Base-by-base conservation (phyloP, 2,888 invertebrate species). In the Deroplatys truncata region DNA sequence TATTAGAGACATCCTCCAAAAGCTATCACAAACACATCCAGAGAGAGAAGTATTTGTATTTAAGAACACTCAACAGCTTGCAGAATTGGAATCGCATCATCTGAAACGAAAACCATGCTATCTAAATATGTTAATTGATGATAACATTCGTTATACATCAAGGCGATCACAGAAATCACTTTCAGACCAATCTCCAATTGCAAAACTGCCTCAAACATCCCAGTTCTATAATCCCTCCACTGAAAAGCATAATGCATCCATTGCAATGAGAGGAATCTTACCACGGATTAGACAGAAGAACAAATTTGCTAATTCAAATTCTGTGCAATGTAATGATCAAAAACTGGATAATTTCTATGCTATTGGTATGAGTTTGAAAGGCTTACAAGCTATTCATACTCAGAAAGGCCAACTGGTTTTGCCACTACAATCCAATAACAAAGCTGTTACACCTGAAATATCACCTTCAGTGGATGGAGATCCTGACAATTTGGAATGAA, bases 351-450 rank as follows among this genome's bases (percentile, higher is more conserved):
- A 89, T 43, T 89, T 90, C 28, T 90, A 88, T 84, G 89, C 90
- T 28, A 83, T 90, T 29, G 89, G 90, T 9, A 89, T 90, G 89
- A 89, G 88, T 84, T 88, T 90, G 28, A 90, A 88, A 84, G 83
- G 49, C 28, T 82, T 89, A 49, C 89, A 88, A 82, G 82, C 29
- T 28, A 84, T 28, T 31, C 35, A 49, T n/a, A 88, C n/a, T 86
- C 87, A 82, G 29, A 89, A 84, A 43, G 86, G 89, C 35, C 86
- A 89, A 28, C 35, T 90, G 7, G 82, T 90, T 10, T 15, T 90
- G 72, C 88, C 90, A 31, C 84, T 90, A 8, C 88, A 89, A 20
- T 82, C 88, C 16, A 87, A 87, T 8, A 86, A 88, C 10, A 20
- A 84, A 15, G 86, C 72, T 15, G 20, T 84, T 5, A 85, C 31